phyloP scores from a whole-genome alignment of 1,140 invertebrate genomes.

The Notospermus geniculatus region DNA sequence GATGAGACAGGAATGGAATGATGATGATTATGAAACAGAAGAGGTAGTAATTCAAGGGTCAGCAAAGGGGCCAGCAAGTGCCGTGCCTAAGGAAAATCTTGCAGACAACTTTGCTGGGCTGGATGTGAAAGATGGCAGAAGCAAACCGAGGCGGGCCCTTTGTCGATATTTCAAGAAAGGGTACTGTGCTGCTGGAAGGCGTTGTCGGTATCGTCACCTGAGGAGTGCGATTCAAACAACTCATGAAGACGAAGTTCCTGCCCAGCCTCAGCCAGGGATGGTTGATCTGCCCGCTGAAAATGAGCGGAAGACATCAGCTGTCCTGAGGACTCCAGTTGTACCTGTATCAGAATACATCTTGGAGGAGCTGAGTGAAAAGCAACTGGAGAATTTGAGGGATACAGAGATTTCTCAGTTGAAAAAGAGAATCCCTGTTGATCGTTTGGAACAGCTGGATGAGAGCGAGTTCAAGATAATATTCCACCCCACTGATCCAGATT shows the following conservation, averaged over 20 bases:
- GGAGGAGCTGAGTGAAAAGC: slow-evolving; percentile 12
- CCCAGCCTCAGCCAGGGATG: too few species aligned
- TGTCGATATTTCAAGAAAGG: slow-evolving; percentile 28
- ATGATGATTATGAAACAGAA: too few species aligned
- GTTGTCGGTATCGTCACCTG: slow-evolving; percentile 30
- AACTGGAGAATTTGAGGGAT: slow-evolving; percentile 27
- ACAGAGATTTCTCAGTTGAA: slow-evolving; percentile 35
- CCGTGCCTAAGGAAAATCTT: too few species aligned
- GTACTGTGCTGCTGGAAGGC: slow-evolving; percentile 29
- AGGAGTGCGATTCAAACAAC: not conserved
- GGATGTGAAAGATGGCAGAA: not conserved
- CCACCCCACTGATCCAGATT: slow-evolving; percentile 42
- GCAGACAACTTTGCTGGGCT: too few species aligned
- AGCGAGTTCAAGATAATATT: slow-evolving; percentile 28
- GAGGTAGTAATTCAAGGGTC: too few species aligned
- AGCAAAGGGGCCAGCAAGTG: too few species aligned
- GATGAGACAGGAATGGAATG: too few species aligned
- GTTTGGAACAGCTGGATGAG: slow-evolving; percentile 21
- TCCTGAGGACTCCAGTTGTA: not conserved
- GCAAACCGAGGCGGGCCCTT: not conserved
- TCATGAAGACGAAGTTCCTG: slow-evolving; percentile 4
- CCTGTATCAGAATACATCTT: too few species aligned
- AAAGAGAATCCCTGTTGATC: slow-evolving; percentile 33
- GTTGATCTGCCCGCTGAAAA: not conserved
- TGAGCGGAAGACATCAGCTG: not conserved